A percentile compares a stretch with the other conserved stretches of the same genome.
These are phyloP conservation scores for Pantherophis vulpinus DNA, from an alignment of 2,797 vertebrate species.

Conservation along the genomic window DNA sequence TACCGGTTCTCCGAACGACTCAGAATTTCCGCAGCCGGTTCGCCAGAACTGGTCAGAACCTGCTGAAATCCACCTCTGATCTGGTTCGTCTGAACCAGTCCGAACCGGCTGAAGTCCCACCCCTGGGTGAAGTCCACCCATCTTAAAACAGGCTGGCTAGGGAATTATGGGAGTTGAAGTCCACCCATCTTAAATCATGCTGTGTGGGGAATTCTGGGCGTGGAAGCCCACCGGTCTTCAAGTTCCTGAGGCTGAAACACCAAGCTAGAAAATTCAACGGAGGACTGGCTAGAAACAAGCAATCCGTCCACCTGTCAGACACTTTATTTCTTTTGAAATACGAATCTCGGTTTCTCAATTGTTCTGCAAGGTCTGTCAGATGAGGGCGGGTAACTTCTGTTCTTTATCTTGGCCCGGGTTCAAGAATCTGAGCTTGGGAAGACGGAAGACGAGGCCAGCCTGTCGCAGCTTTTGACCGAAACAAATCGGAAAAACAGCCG, in stretches of 20 bases:
- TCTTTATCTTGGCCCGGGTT: not conserved
- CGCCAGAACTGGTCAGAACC: no score
- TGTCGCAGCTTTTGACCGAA: not conserved
- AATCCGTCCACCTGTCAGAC: not conserved
- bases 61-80: no score
- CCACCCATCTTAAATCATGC: not conserved
- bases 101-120: no score
- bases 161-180: no score
- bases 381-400: not conserved
- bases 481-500: not conserved
- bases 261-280: not conserved
- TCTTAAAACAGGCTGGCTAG: no score
- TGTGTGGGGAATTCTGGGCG: not conserved
- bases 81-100: no score
- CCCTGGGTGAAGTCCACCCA: no score
- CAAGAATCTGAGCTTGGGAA: not conserved
- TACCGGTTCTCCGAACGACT: no score
- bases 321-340: not conserved
- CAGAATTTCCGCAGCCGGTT: no score
- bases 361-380: not conserved
- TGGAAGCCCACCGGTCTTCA: not conserved
- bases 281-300: not conserved
- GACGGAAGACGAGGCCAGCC: not conserved
- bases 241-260: not conserved
- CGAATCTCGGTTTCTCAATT: not conserved